Evolutionary conservation across 92 coral and sea anemone species (phyloP).

Genomic region (Plumapathes pennacea): DNA sequence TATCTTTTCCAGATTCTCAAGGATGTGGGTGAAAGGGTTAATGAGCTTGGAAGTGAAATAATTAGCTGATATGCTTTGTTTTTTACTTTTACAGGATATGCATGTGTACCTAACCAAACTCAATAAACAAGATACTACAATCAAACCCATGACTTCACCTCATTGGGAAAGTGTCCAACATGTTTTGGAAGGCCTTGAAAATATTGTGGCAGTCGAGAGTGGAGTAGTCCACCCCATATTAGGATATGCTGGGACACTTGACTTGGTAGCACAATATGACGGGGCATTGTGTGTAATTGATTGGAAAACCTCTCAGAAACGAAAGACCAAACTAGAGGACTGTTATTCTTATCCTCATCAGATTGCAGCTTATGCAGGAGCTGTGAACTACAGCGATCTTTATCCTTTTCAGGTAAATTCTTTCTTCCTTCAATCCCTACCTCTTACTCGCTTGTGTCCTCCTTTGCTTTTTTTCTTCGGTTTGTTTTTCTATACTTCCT

Average conservation of each 20-base stretch:
- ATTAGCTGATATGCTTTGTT: too few species aligned
- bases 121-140: not conserved
- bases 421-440: too few species aligned
- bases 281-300: constrained; percentile 75
- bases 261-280: constrained; percentile 72
- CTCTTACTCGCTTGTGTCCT: too few species aligned
- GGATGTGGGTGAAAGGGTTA: too few species aligned
- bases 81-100: constrained; percentile 33
- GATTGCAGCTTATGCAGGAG: constrained; percentile 89
- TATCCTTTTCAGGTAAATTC: constrained; percentile 87
- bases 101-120: constrained; percentile 33
- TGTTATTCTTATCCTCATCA: constrained; percentile 94
- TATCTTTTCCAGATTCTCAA: too few species aligned
- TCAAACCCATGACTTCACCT: constrained; percentile 34
- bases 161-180: constrained; percentile 70
- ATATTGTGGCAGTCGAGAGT: constrained; percentile 87
- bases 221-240: constrained; percentile 73
- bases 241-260: constrained; percentile 88
- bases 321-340: constrained; percentile 59
- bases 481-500: too few species aligned
- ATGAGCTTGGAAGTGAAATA: too few species aligned
- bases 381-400: constrained; percentile 79
- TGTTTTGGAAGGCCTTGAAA: constrained; percentile 61
- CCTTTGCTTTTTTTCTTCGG: too few species aligned
- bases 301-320: constrained; percentile 92